Evolutionary conservation across 1,140 invertebrate species (phyloP).

Genomic region (Zaprionus kolodkinae): DNA sequence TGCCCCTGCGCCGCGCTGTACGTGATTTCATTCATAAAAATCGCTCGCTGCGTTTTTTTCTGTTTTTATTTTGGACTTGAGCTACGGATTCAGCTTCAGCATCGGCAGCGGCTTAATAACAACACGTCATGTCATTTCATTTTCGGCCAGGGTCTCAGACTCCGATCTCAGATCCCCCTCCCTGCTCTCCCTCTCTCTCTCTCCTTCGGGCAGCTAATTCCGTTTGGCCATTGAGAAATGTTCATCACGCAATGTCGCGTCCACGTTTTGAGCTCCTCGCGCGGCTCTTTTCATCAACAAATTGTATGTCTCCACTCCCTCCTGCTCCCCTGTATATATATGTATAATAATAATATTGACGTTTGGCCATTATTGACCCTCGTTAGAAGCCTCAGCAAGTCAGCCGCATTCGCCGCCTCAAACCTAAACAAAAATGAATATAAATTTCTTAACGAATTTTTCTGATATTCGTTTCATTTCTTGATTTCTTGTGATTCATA

Average conservation of each 20-base stretch:
- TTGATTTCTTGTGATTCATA: not conserved
- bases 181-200: not conserved
- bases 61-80: constrained; percentile 48
- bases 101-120: constrained; percentile 69
- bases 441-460: constrained; percentile 31
- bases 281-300: constrained; percentile 69
- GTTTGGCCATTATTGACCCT: constrained; percentile 64
- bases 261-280: constrained; percentile 38
- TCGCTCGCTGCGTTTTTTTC: constrained; percentile 26
- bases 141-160: constrained; percentile 38
- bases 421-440: constrained; percentile 27
- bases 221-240: constrained; percentile 63
- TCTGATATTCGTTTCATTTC: not conserved
- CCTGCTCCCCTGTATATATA: constrained; percentile 34
- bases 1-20: not conserved
- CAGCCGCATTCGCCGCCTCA: constrained; percentile 7
- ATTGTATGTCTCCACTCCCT: not conserved
- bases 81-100: constrained; percentile 37
- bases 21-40: constrained; percentile 73
- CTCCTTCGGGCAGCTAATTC: constrained; percentile 13
- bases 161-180: not conserved
- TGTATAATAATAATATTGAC: constrained; percentile 67
- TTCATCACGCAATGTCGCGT: constrained; percentile 77
- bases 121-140: constrained; percentile 76
- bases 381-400: constrained; percentile 47